A percentile compares a stretch with the other conserved stretches of the same genome.
These are phyloP conservation scores for Nineta flava DNA, from an alignment of 2,888 invertebrate species.

Conservation along the genomic window DNA sequence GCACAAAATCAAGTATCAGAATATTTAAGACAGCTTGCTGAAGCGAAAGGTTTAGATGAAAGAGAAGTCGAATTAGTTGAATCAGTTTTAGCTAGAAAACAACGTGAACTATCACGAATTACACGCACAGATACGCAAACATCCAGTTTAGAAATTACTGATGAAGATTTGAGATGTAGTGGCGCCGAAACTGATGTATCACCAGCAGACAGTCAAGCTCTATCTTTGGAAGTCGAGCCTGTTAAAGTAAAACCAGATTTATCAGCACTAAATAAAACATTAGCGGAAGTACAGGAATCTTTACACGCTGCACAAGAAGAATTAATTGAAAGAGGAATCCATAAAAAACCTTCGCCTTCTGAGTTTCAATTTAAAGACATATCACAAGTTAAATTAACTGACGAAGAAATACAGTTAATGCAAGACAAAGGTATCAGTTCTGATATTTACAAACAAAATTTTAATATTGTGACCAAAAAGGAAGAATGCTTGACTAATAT, in stretches of 20 bases:
- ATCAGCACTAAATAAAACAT: conserved; percentile 47
- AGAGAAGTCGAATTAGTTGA: conserved; percentile 31
- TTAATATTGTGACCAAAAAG: conserved; percentile 9
- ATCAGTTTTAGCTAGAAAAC: conserved; percentile 31
- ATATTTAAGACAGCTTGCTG: conserved; percentile 27
- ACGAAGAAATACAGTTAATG: conserved; percentile 15
- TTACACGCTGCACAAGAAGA: conserved; percentile 53
- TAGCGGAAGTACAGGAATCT: conserved; percentile 55
- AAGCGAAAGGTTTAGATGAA: conserved; percentile 29
- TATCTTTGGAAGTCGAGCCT: conserved; percentile 14
- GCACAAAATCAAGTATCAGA: conserved; percentile 25
- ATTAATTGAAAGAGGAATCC: conserved; percentile 35
- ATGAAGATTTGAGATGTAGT: conserved; percentile 54
- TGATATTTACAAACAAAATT: neutral
- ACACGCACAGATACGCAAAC: conserved; percentile 31
- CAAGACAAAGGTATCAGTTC: conserved; percentile 12
- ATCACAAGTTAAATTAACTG: conserved; percentile 28
- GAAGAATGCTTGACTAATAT: conserved; percentile 7
- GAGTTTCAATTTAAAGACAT: conserved; percentile 55
- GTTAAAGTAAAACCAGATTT: conserved; percentile 34
- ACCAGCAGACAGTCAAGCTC: conserved; percentile 34
- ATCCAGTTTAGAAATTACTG: conserved; percentile 38
- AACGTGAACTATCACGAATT: conserved; percentile 27
- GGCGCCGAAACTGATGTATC: conserved; percentile 50
- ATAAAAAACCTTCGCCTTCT: conserved; percentile 53